phyloP scores from a whole-genome alignment of 2,888 invertebrate species.

The Phaonia tiefii region DNA sequence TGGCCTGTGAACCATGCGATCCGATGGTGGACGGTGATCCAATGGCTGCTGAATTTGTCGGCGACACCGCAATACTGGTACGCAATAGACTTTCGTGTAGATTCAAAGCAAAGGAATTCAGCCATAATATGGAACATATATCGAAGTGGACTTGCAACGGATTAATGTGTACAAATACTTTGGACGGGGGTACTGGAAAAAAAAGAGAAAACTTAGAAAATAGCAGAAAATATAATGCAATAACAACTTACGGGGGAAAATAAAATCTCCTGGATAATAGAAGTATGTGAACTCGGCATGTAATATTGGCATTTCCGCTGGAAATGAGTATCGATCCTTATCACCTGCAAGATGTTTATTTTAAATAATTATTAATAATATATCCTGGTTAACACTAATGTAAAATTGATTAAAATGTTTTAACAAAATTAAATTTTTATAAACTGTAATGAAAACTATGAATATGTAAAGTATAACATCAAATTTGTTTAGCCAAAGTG shows the following conservation, averaged over 20 bases:
- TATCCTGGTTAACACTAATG: too few species aligned
- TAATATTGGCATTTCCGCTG: slow-evolving; percentile 94
- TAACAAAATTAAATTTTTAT: too few species aligned
- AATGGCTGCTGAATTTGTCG: slow-evolving; percentile 56
- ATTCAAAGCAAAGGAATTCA: slow-evolving; percentile 95
- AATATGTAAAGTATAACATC: too few species aligned
- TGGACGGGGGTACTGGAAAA: slow-evolving; percentile 93
- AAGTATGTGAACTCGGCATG: slow-evolving; percentile 98
- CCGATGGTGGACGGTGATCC: slow-evolving; percentile 61
- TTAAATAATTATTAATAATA: too few species aligned
- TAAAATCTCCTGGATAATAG: slow-evolving; percentile 95
- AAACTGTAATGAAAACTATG: too few species aligned
- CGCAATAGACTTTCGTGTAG: slow-evolving; percentile 87
- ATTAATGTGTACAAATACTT: slow-evolving; percentile 94
- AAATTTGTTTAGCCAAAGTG: too few species aligned
- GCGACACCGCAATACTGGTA: slow-evolving; percentile 78
- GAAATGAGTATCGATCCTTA: slow-evolving; percentile 89
- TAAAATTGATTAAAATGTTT: too few species aligned
- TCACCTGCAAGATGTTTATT: slow-evolving; percentile 83
- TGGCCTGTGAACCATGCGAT: slow-evolving; percentile 59
- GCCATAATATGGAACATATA: slow-evolving; percentile 93
- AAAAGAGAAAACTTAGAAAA: slow-evolving; percentile 48
- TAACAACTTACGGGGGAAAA: slow-evolving; percentile 88
- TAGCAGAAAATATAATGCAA: neutral
- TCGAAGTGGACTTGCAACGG: slow-evolving; percentile 95